Base-by-base conservation (phyloP, 2,888 invertebrate species). In the Nymphalis urticae region DNA sequence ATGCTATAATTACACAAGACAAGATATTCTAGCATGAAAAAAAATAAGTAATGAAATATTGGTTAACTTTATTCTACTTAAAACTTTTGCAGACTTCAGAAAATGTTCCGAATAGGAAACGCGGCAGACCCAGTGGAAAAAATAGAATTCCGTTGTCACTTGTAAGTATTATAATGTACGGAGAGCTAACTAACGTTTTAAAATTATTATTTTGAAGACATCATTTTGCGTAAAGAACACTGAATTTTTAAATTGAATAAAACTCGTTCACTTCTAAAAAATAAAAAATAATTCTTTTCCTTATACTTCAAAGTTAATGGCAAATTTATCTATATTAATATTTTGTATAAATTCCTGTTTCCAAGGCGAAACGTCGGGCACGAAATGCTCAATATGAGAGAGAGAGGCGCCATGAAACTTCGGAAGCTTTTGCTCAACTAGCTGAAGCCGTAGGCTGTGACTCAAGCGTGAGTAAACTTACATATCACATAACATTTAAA, bases 311-410 rank as follows among this genome's bases (percentile, higher is more conserved):
- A 21, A 21, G 21, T n/a, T 21, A 21, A 21, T 1, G 21, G 21
- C 21, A 21, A 21, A 21, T 21, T 21, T 21, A 2, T 21, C 21
- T 21, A 21, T 21, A 21, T 3, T 27, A 27, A 27, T 27, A 27
- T 27, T 27, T 27, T 27, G 27, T 27, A 27, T 27, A 27, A 27
- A 27, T 4, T 27, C 4, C 5, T 27, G 3, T 3, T 27, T 27
- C 42, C 42, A 9, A 87, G 86, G 80, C 78, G 48, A 82, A 87
- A 64, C 72, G 82, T 1, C 81, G 85, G 2, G 83, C 84, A 2
- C 80, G 86, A 10, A 87, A 86, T 47, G 83, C 86, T 0, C 80
- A 76, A 8, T 87, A 86, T 54, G 86, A 86, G 66, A 77, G 82
- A 48, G 83, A 84, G 73, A 77, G 85, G 17, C 78, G 86, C 13